phyloP scores from a whole-genome alignment of 2,113 vertebrate species.

The Chionomys nivalis region DNA sequence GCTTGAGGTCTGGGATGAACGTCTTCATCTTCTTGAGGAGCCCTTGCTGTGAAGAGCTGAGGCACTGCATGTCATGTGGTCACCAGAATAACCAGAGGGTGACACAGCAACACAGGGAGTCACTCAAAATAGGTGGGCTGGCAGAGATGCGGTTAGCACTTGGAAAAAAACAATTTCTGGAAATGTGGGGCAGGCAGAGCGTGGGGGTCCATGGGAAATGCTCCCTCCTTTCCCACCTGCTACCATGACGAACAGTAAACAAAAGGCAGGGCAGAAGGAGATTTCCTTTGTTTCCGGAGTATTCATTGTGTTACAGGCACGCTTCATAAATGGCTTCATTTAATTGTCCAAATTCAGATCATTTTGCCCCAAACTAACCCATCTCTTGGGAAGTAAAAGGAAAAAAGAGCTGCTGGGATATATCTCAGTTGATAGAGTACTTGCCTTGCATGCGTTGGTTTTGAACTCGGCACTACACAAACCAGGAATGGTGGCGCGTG shows the following conservation, averaged over 20 bases:
- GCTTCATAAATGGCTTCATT: neutral
- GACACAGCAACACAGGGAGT: neutral
- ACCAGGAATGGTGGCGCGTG: neutral
- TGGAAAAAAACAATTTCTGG: neutral
- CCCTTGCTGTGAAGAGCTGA: neutral
- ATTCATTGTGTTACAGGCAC: neutral
- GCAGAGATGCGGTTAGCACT: neutral
- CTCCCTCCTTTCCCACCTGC: neutral
- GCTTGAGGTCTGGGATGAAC: neutral
- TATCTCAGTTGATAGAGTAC: neutral
- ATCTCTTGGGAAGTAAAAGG: neutral
- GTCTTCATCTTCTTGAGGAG: neutral
- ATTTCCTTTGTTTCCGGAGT: neutral
- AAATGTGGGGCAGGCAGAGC: neutral
- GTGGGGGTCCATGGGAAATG: neutral
- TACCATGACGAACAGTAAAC: neutral
- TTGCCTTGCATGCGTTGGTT: neutral
- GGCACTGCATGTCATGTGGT: neutral
- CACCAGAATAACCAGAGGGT: neutral
- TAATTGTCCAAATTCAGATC: neutral
- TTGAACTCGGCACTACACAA: neutral
- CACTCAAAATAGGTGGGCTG: neutral
- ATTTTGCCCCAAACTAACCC: neutral
- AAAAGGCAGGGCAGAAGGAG: neutral
- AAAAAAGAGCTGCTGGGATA: neutral